phyloP scores from a whole-genome alignment of 2,797 vertebrate species.

The Pagetopsis macropterus region DNA sequence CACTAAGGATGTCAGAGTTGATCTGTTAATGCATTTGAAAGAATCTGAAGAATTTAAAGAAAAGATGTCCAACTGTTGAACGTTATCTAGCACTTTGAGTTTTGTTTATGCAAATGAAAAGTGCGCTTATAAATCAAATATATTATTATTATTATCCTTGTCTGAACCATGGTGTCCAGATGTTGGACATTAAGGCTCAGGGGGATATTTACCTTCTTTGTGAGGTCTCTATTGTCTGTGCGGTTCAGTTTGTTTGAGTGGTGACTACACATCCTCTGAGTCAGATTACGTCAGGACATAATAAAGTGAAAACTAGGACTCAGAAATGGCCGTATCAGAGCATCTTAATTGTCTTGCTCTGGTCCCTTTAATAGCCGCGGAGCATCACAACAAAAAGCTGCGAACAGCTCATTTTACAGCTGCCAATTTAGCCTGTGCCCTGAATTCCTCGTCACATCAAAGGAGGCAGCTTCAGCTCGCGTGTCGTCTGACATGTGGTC shows the following conservation, averaged over 20 bases:
- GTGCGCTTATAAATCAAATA: too few species aligned
- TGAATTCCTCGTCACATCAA: slow-evolving; percentile 64
- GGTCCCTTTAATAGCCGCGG: slow-evolving; percentile 7
- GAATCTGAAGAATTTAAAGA: slow-evolving; percentile 72
- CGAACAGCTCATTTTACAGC: slow-evolving; percentile 57
- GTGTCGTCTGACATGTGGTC: slow-evolving; percentile 63
- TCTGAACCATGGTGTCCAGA: slow-evolving; percentile 70
- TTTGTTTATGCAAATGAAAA: too few species aligned
- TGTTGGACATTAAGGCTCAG: slow-evolving; percentile 62
- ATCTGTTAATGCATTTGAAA: slow-evolving; percentile 63
- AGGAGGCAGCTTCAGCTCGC: slow-evolving; percentile 53
- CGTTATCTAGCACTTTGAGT: slow-evolving; percentile 25
- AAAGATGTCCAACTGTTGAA: slow-evolving; percentile 73
- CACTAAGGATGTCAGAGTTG: slow-evolving; percentile 30
- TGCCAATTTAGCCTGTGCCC: slow-evolving; percentile 35
- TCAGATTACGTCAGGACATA: background rate
- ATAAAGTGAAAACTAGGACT: background rate
- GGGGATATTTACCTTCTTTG: slow-evolving; percentile 36
- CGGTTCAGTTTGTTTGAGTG: slow-evolving; percentile 38
- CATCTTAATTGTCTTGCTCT: slow-evolving; percentile 21
- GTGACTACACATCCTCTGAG: slow-evolving; percentile 3
- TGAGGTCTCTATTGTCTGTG: slow-evolving; percentile 35
- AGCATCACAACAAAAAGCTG: slow-evolving; percentile 31
- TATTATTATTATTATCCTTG: slow-evolving; percentile 42
- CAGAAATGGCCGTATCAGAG: slow-evolving; percentile 9